A percentile compares a stretch with the other conserved stretches of the same genome.
Conservation (phyloP, 2,888 invertebrate species). For the Phortica magna region DNA sequence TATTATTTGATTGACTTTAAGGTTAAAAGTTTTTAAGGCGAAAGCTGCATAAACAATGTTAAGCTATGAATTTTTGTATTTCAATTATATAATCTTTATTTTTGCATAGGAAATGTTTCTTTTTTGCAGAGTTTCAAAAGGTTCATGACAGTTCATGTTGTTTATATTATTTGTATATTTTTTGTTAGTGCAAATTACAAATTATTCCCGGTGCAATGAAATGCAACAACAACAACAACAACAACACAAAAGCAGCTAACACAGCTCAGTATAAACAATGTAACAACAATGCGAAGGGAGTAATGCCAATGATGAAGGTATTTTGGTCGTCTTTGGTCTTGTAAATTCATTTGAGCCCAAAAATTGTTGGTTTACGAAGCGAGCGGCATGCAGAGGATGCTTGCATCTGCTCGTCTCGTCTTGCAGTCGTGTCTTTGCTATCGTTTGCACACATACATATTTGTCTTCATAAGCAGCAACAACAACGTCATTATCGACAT, state of each 20-base stretch:
- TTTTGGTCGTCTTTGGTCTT: background rate
- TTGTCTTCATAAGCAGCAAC: constrained; percentile 7
- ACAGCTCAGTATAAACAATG: constrained; percentile 27
- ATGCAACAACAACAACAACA: constrained; percentile 52
- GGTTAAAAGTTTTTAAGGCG: too few species aligned
- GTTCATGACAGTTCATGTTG: too few species aligned
- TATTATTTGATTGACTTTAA: too few species aligned
- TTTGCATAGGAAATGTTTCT: too few species aligned
- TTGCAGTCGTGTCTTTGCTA: too few species aligned
- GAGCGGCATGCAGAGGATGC: background rate
- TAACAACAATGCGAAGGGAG: constrained; percentile 9
- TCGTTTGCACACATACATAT: background rate
- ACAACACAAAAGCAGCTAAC: constrained; percentile 65
- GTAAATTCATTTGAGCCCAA: background rate
- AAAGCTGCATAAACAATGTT: too few species aligned
- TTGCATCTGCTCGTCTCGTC: background rate
- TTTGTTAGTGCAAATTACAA: background rate
- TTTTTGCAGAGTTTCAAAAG: too few species aligned
- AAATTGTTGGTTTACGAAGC: background rate
- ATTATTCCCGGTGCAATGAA: background rate
- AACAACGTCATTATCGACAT: constrained; percentile 8
- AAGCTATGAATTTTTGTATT: too few species aligned
- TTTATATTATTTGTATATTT: too few species aligned
- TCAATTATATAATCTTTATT: too few species aligned
- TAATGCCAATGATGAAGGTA: background rate